Evolutionary conservation across 1,140 invertebrate species (phyloP).

Genomic region (Zaprionus kolodkinae): DNA sequence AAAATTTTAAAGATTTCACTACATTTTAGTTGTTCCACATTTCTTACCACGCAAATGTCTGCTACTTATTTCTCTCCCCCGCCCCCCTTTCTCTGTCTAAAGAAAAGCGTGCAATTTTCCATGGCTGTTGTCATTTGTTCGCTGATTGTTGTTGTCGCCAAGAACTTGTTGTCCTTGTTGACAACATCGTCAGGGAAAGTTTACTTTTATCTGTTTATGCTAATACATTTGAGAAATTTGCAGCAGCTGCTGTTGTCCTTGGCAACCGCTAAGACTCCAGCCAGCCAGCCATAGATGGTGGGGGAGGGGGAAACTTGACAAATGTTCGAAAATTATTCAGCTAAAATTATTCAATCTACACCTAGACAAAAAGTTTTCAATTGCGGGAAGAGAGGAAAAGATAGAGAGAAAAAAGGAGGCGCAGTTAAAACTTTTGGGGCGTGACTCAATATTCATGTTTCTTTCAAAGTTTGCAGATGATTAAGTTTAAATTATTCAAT

Average conservation of each 20-base stretch:
- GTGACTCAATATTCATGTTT: slow-evolving; percentile 5
- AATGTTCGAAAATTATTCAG: slow-evolving; percentile 17
- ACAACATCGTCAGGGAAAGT: slow-evolving; percentile 71
- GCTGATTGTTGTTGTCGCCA: slow-evolving; percentile 54
- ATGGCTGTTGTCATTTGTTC: slow-evolving; percentile 56
- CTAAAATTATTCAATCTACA: slow-evolving; percentile 15
- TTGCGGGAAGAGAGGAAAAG: background rate
- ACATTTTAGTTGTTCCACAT: slow-evolving; percentile 6
- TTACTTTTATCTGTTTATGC: slow-evolving; percentile 78
- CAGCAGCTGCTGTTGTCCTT: slow-evolving; percentile 60
- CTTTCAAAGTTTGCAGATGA: background rate
- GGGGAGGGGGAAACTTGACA: slow-evolving; percentile 21
- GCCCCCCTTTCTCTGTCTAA: background rate
- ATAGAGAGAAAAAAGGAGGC: background rate
- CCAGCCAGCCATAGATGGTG: background rate
- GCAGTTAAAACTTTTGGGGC: background rate
- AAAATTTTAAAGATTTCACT: background rate
- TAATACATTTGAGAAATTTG: slow-evolving; percentile 68
- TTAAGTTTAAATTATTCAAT: background rate
- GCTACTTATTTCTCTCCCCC: background rate
- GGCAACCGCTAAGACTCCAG: background rate
- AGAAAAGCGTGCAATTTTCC: slow-evolving; percentile 53
- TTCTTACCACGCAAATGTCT: background rate
- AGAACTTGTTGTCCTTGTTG: slow-evolving; percentile 52
- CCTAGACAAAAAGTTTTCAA: slow-evolving; percentile 10